Percentiles rank a stretch among this genome's conserved stretches.
These are phyloP conservation scores for Centropus unirufus DNA, from an alignment of 2,113 vertebrate genomes.

Conservation along the genomic window DNA sequence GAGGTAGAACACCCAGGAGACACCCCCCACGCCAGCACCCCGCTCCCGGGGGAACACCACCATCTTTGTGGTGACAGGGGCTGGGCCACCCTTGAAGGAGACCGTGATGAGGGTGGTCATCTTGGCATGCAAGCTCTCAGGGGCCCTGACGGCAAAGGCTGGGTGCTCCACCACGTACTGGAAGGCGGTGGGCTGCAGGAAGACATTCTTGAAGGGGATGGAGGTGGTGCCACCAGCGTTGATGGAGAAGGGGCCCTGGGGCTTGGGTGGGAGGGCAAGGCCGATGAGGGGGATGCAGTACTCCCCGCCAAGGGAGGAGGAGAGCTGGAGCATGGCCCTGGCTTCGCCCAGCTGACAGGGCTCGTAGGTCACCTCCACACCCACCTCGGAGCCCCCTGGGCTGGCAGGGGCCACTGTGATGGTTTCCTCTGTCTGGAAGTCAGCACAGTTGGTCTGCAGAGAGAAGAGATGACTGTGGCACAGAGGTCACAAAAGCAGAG, in stretches of 20 bases:
- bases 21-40: background rate
- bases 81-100: constrained; percentile 72
- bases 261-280: constrained; percentile 77
- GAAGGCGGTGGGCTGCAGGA: constrained; percentile 77
- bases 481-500: background rate
- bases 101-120: constrained; percentile 75
- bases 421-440: constrained; percentile 81
- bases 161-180: constrained; percentile 80
- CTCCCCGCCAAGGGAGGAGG: constrained; percentile 74
- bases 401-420: constrained; percentile 63
- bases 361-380: constrained; percentile 83
- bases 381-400: constrained; percentile 77
- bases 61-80: constrained; percentile 76
- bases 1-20: constrained; percentile 86
- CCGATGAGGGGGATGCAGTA: constrained; percentile 83
- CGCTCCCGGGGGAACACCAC: constrained; percentile 71
- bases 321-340: constrained; percentile 75
- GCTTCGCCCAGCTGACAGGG: constrained; percentile 84
- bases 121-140: constrained; percentile 75
- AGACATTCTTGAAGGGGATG: constrained; percentile 90
- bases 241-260: constrained; percentile 85
- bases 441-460: constrained; percentile 75
- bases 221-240: constrained; percentile 66
- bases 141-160: constrained; percentile 75
- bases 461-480: fast-evolving